Evolutionary conservation across 92 coral and sea anemone genomes (phyloP), one percentile per base, ranked within the genome.

Genomic region (Zoanthus solanderi): DNA sequence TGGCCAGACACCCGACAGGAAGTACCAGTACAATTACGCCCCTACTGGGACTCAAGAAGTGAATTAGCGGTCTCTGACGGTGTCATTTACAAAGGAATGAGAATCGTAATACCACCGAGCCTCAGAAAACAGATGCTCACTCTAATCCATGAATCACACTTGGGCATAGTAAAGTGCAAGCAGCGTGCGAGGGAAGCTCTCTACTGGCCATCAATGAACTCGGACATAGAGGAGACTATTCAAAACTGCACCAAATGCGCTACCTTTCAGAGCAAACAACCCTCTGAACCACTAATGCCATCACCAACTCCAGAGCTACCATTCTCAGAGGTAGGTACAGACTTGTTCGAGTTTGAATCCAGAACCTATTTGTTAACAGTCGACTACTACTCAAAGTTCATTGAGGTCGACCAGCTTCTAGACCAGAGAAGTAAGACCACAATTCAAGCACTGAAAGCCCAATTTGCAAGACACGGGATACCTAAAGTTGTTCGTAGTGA

Each of bases 81-180:
- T 72, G 82, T 81, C 37, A 83, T 79, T 71, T 90, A 90, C 84
- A 90, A 79, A 74, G 87, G 87, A 56, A 90, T 85, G 87, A 80
- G 87, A 74, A 68, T 85, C n/a, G 76, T 79, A 44, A 77, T 90
- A 72, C 83, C 92, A 66, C 87, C 78, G 6, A 90, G 89, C 52
- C 78, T 90, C 44, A 29, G 79, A 84, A 28, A 46, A 75, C 52
- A 72, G 23, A 85, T 90, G 89, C 83, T 90, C n/a, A 71, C 42
- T 84, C 3, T 68, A 28, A 63, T 89, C 71, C 89, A 84, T 61
- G 87, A 90, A 54, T 78, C 92, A 85, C 80, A 84, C 68, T 13
- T 68, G 29, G 84, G 84, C 23, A 76, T 61, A 9, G 77, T 76
- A 16, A 86, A 57, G 76, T 90, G 92, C 86, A 90, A 90, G 61